These are phyloP conservation scores for Momotus momota DNA, from an alignment of 2,797 vertebrate species.

Conservation along the genomic window DNA sequence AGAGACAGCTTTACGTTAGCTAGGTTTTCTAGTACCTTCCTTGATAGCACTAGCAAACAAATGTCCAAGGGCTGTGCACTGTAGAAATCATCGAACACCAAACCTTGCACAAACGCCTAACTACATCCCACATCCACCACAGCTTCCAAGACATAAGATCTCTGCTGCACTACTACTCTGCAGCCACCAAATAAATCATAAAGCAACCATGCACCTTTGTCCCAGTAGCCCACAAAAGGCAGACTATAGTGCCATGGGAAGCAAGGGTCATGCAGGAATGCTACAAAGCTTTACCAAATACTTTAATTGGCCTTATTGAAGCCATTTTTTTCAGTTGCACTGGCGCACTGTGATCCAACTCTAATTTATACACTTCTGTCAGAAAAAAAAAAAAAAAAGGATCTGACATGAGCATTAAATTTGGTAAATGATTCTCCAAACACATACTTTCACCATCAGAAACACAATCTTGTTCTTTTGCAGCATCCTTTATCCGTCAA, in stretches of 20 bases:
- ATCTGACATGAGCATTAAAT: neutral
- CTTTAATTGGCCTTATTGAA: neutral
- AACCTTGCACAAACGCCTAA: neutral
- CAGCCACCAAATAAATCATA: neutral
- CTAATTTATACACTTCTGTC: neutral
- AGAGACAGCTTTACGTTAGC: neutral
- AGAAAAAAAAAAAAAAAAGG: neutral
- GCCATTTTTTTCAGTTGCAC: neutral
- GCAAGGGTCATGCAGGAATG: neutral
- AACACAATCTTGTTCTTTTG: neutral
- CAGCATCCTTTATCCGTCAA: neutral
- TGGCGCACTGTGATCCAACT: neutral
- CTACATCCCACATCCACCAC: neutral
- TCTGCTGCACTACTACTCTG: neutral
- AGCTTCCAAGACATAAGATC: neutral
- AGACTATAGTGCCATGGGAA: neutral
- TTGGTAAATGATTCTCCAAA: neutral
- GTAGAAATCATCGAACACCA: neutral
- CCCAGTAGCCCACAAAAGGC: neutral
- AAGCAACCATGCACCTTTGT: rapidly evolving
- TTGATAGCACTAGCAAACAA: neutral
- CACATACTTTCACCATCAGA: neutral
- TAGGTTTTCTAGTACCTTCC: neutral
- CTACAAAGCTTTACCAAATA: neutral
- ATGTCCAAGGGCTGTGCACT: neutral